Evolutionary conservation across 1,140 invertebrate genomes (phyloP), one percentile per base, ranked within the genome.

Genomic region (Heterodera carotae): DNA sequence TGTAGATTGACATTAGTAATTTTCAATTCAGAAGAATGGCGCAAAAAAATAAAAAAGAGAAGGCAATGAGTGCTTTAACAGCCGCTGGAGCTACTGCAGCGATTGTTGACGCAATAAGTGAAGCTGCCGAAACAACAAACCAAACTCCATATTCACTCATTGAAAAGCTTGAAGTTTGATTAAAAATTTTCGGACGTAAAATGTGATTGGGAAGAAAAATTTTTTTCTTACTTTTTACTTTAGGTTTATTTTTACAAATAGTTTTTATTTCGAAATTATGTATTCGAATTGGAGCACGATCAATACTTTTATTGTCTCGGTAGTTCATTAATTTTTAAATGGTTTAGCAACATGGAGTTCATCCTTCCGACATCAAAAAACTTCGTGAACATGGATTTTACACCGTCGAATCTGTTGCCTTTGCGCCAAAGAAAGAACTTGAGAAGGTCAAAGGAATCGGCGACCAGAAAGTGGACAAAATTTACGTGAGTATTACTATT

Each of bases 381-480:
- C 89, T 99, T 22, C 91, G 93, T 88, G 95, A 98, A 87, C 92
- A 92, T 77, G 97, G 96, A 18, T 96, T 92, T 85, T 92, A 95
- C 83, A 99, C 97, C 0, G 93, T 99, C 0, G 96, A 99, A 89
- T 91, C 96, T 1, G 92, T 99, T 29, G 96, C 96, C 7, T 98
- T 93, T 90, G 92, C 94, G 2, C 93, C 96, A 0, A 97, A 95
- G 86, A 98, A 97, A 88, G 91, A 92, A 84, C 88, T 99, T 0
- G 88, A 96, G 12, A 88, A 91, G 8, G 94, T 99, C 27, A 98
- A 98, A 90, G 97, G 97, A 2, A 95, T 99, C 69, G 96, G 94
- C 76, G 97, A 99, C 88, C 92, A 92, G 15, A 99, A 99, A 89
- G 96, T 94, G 33, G 97, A 98, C 81, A 98, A 98, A 90, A 93